Evolutionary conservation across 2,797 vertebrate species (phyloP).

Genomic region (Staurois parvus): DNA sequence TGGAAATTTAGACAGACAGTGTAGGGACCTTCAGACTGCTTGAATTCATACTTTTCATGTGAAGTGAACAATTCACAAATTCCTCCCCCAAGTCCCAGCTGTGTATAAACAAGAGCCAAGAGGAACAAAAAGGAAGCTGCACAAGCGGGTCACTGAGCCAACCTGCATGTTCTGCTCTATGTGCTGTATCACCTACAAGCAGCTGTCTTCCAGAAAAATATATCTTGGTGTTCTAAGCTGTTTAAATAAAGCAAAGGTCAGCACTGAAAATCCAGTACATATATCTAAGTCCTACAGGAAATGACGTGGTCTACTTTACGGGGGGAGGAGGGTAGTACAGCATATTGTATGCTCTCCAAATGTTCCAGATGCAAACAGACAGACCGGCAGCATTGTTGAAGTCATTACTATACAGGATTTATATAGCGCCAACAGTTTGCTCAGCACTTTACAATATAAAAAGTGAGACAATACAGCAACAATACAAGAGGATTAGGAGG

Average conservation of each 20-base stretch:
- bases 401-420: too few species aligned
- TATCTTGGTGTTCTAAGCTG: neutral
- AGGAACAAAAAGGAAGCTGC: constrained; percentile 19
- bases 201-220: neutral
- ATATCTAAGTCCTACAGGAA: too few species aligned
- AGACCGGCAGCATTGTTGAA: too few species aligned
- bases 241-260: neutral
- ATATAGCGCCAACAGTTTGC: too few species aligned
- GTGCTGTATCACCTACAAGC: neutral
- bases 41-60: constrained; percentile 7
- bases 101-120: constrained; percentile 36
- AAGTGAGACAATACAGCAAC: too few species aligned
- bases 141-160: constrained; percentile 29
- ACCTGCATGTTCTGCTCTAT: neutral
- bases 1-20: neutral
- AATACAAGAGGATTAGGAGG: too few species aligned
- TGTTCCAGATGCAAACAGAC: too few species aligned
- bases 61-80: constrained; percentile 19
- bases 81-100: constrained; percentile 31
- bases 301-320: too few species aligned
- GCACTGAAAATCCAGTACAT: neutral
- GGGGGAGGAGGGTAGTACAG: too few species aligned
- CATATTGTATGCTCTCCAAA: too few species aligned
- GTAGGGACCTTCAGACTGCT: neutral
- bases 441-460: too few species aligned